Conservation (phyloP, 2,113 vertebrate genomes). For the Probosciger aterrimus region DNA sequence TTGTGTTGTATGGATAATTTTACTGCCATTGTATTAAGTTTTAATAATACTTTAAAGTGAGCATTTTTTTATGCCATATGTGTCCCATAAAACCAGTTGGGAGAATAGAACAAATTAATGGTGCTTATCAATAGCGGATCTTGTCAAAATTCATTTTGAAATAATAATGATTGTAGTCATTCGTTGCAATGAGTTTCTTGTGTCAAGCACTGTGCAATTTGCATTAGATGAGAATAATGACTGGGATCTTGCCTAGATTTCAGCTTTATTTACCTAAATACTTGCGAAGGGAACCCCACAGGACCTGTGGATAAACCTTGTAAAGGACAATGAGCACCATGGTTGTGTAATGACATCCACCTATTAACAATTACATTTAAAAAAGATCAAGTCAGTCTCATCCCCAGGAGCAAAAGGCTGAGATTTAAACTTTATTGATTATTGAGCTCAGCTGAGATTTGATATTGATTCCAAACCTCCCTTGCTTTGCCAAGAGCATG, state of each 20-base stretch:
- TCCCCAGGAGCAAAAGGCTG: neutral
- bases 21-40: conserved; percentile 29
- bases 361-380: neutral
- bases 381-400: neutral
- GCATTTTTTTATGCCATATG: neutral
- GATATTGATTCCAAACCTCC: neutral
- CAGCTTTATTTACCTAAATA: neutral
- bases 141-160: conserved; percentile 38
- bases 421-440: neutral
- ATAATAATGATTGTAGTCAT: conserved; percentile 9
- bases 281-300: neutral
- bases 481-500: neutral
- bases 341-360: neutral
- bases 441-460: neutral
- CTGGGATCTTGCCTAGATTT: neutral
- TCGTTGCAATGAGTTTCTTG: neutral
- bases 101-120: conserved; percentile 29
- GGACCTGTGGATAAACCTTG: neutral
- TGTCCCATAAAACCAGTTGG: conserved; percentile 10
- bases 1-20: conserved; percentile 18
- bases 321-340: neutral
- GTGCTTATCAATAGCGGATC: conserved; percentile 22
- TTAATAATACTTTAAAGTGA: conserved; percentile 43
- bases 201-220: neutral
- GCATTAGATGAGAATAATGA: neutral